phyloP scores from a whole-genome alignment of 2,113 vertebrate genomes.

The Hirundichthys speculiger region DNA sequence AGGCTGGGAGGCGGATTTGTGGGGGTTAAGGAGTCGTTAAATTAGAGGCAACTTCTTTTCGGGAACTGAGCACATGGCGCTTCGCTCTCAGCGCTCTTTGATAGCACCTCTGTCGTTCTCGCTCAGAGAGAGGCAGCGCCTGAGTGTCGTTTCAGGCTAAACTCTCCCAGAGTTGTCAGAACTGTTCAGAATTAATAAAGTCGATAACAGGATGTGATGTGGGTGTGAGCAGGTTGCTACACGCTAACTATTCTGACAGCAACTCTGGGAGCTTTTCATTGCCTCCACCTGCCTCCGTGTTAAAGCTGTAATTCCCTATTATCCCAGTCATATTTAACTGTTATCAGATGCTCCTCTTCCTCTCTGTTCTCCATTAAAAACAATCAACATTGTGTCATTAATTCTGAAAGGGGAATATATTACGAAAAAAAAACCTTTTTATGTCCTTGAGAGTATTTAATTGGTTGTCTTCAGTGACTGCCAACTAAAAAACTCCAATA shows the following conservation, averaged over 20 bases:
- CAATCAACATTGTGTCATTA: neutral
- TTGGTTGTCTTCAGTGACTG: no score
- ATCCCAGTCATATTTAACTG: neutral
- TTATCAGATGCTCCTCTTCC: neutral
- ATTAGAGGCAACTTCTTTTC: conserved; percentile 39
- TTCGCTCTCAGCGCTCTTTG: conserved; percentile 31
- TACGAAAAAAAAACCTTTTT: no score
- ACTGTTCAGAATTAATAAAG: conserved; percentile 56
- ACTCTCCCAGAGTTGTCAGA: conserved; percentile 49
- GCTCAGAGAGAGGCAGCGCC: conserved; percentile 8
- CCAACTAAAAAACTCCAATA: no score
- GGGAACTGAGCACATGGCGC: neutral
- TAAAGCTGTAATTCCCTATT: neutral
- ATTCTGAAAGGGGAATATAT: neutral
- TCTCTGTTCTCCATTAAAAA: neutral
- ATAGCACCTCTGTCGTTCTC: conserved; percentile 25
- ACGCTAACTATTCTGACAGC: conserved; percentile 36
- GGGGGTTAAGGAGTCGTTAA: conserved; percentile 14
- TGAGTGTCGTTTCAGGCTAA: conserved; percentile 34
- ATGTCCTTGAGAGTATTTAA: no score
- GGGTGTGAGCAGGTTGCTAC: conserved; percentile 16
- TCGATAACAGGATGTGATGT: conserved; percentile 21
- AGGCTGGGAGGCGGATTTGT: conserved; percentile 33
- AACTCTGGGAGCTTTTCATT: conserved; percentile 23
- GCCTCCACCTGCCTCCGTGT: conserved; percentile 1